A percentile compares a stretch with the other conserved stretches of the same genome.
Conservation (phyloP, 2,888 invertebrate genomes). For the Leptura quadrifasciata region DNA sequence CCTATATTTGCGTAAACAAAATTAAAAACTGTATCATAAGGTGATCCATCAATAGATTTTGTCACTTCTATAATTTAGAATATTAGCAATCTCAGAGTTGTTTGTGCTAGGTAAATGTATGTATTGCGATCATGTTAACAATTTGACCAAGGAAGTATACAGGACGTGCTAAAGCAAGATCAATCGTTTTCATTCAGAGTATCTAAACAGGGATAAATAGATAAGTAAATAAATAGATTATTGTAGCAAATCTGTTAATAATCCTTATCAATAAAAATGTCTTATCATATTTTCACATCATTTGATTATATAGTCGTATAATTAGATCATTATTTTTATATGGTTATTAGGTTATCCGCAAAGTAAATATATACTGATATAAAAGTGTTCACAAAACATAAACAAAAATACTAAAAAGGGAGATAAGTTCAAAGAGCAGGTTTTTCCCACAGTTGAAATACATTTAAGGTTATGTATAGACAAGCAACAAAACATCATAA, state of each 20-base stretch:
- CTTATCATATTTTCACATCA: constrained; percentile 31
- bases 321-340: constrained; percentile 34
- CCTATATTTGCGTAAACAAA: neutral
- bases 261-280: constrained; percentile 38
- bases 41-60: constrained; percentile 3
- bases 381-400: constrained; percentile 7
- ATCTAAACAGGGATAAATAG: constrained; percentile 31
- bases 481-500: too few relatives aligned
- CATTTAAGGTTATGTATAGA: too few relatives aligned
- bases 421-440: neutral
- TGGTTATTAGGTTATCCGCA: constrained; percentile 32
- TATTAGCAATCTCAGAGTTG: constrained; percentile 2
- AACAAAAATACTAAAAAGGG: neutral
- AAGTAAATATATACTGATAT: constrained; percentile 25
- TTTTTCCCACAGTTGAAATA: neutral
- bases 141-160: constrained; percentile 10
- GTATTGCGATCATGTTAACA: neutral
- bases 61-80: constrained; percentile 20
- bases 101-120: neutral
- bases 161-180: neutral
- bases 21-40: constrained; percentile 1
- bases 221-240: constrained; percentile 29
- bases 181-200: constrained; percentile 12
- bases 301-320: constrained; percentile 35
- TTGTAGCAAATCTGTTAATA: constrained; percentile 34